Percentiles rank a stretch among this genome's conserved stretches.
These are phyloP conservation scores for Dicyrtomina minuta DNA, from an alignment of 2,888 invertebrate species.

Conservation along the genomic window DNA sequence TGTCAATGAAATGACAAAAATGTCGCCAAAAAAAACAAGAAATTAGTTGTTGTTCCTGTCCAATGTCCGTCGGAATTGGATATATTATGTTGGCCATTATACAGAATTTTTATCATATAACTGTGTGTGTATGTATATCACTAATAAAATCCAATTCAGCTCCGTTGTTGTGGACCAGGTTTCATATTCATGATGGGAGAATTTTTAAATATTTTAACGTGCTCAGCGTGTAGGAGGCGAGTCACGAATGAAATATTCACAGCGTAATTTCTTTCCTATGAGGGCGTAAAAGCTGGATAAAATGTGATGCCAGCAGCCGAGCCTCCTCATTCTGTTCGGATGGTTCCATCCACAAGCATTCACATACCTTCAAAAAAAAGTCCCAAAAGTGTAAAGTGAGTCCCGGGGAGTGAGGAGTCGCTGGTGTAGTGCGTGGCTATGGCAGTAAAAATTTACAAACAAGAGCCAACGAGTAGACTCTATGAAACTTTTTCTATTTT, in stretches of 20 bases:
- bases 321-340: background rate
- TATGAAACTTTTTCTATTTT: too few species aligned
- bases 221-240: constrained; percentile 9
- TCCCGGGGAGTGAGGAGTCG: too few species aligned
- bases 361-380: constrained; percentile 3
- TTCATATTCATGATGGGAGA: background rate
- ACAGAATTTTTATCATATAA: background rate
- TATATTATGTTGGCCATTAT: background rate
- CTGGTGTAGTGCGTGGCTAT: too few species aligned
- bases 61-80: background rate
- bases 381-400: too few species aligned
- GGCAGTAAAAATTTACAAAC: too few species aligned
- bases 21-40: background rate
- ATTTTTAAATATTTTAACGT: constrained; percentile 34
- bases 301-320: constrained; percentile 13
- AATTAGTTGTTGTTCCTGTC: background rate
- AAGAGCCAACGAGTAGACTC: too few species aligned
- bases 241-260: constrained; percentile 32
- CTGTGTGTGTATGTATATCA: background rate
- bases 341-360: background rate
- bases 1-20: too few species aligned
- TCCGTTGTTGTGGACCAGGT: background rate
- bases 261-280: constrained; percentile 34
- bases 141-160: constrained; percentile 14
- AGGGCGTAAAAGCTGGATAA: constrained; percentile 26